Conservation (phyloP, 2,888 invertebrate species). For the Mesorhabditis spiculigera region DNA sequence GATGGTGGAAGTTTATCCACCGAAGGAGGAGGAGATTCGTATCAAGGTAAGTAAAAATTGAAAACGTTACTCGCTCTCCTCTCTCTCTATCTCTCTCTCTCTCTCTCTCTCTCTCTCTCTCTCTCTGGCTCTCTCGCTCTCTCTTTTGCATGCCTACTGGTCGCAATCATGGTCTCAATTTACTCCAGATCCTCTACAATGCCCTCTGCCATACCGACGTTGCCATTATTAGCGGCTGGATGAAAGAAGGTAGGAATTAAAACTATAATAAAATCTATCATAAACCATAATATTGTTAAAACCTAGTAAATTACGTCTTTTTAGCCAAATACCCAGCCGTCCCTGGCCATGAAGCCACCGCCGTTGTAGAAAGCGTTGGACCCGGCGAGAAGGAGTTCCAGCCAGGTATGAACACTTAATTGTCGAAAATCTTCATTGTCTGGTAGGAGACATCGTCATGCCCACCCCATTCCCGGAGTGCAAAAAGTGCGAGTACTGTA, state of each 20-base stretch:
- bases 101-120: not conserved
- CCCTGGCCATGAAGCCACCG: not conserved
- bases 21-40: not conserved
- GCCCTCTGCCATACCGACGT: conserved; percentile 8
- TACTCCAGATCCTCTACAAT: not conserved
- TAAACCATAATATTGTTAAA: no score
- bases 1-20: not conserved
- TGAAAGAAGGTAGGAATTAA: not conserved
- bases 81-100: not conserved
- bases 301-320: not conserved
- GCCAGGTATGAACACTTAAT: not conserved
- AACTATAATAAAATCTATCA: no score
- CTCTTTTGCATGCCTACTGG: not conserved
- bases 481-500: conserved; percentile 89
- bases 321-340: conserved; percentile 1
- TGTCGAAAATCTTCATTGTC: not conserved
- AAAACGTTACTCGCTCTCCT: not conserved
- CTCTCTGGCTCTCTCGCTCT: not conserved
- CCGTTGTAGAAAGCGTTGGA: not conserved
- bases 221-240: not conserved
- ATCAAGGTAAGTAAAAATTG: not conserved
- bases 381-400: not conserved
- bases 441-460: conserved; percentile 82
- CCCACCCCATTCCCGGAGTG: conserved; percentile 95
- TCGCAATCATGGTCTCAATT: not conserved